Evolutionary conservation across 2,113 vertebrate genomes (phyloP).

Genomic region (Elaphurus davidianus): DNA sequence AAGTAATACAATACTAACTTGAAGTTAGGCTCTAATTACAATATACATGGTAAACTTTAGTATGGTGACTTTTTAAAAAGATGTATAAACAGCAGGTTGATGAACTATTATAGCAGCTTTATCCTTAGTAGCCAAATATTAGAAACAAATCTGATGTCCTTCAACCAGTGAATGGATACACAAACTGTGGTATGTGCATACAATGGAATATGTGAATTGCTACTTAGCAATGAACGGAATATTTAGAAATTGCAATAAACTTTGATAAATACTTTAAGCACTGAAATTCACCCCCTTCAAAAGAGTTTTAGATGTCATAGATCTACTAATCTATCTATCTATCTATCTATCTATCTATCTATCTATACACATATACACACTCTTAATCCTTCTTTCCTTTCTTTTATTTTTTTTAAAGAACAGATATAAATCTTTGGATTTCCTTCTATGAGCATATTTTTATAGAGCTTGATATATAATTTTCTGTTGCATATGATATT

Average conservation of each 20-base stretch:
- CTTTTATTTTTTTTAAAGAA: neutral
- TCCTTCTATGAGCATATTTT: neutral
- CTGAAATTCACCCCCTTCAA: neutral
- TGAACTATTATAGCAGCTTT: neutral
- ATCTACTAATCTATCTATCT: neutral
- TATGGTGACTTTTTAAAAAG: neutral
- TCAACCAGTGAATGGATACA: neutral
- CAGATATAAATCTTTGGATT: neutral
- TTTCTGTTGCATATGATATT: neutral
- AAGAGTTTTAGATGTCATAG: neutral
- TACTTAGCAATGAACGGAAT: neutral
- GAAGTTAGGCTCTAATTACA: neutral
- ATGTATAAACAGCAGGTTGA: neutral
- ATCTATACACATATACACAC: too few species aligned
- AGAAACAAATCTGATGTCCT: neutral
- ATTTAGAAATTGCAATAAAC: neutral
- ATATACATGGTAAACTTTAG: neutral
- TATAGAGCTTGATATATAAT: neutral
- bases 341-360: too few species aligned
- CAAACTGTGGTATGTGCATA: neutral
- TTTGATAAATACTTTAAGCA: neutral
- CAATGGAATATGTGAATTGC: neutral
- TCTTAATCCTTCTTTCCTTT: neutral
- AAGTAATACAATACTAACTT: neutral
- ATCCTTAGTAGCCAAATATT: neutral